phyloP scores from a whole-genome alignment of 2,888 invertebrate genomes.

The Melinaea menophilus region DNA sequence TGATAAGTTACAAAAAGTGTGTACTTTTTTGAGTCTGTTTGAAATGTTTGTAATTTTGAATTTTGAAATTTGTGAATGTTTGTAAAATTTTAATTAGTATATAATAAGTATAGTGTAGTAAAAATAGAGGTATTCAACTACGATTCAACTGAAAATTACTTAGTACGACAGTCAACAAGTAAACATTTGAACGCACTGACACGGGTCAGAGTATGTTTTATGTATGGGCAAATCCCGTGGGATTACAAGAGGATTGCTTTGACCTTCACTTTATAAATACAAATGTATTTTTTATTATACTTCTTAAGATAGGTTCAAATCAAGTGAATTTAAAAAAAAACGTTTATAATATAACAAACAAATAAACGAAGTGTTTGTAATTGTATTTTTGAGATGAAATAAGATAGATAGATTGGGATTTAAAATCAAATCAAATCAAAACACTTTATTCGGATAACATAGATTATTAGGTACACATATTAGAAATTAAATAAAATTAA shows the following conservation, averaged over 20 bases:
- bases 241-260: constrained; percentile 12
- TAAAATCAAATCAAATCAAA: not conserved
- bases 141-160: constrained; percentile 3
- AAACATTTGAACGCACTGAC: constrained; percentile 6
- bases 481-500: no score
- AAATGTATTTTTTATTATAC: constrained; percentile 1
- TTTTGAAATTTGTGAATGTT: no score
- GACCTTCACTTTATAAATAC: constrained; percentile 3
- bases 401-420: no score
- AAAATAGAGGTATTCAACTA: not conserved
- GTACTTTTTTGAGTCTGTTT: no score
- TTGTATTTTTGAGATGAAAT: not conserved
- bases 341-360: not conserved
- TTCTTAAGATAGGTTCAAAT: not conserved
- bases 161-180: constrained; percentile 1
- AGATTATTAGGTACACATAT: no score
- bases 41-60: no score
- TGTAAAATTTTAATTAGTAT: no score
- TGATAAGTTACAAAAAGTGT: no score
- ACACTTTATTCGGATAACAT: not conserved
- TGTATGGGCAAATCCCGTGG: constrained; percentile 10
- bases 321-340: not conserved
- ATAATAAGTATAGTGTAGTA: no score
- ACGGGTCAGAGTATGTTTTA: constrained; percentile 18
- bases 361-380: not conserved